Evolutionary conservation across 2,888 invertebrate genomes (phyloP), one percentile per base, ranked within the genome.

Genomic region (Limnephilus rhombicus): DNA sequence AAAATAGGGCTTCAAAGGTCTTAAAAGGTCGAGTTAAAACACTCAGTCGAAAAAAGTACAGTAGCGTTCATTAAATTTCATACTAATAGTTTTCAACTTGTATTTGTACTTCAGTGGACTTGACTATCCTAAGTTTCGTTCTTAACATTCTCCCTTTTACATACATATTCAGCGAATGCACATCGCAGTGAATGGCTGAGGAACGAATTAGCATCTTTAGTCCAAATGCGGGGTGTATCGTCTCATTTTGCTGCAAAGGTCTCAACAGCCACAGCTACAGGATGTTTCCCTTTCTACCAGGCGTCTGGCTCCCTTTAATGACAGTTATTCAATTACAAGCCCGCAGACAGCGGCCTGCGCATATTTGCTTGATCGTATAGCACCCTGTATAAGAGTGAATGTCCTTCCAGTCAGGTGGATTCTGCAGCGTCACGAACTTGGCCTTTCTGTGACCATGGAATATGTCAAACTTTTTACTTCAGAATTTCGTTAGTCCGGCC

Each of bases 271-370:
- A 34, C 29, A 37, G 85, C 53, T 68, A 85, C 37, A 41, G 85
- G 85, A 18, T n/a, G 85, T 68, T 68, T 68, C 45, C 41, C 37
- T 85, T 85, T 24, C 41, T 9, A 13, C 45, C 85, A 24, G 41
- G 24, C 83, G 85, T 85, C 85, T 85, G 85, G 37, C n/a, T n/a
- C n/a, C 85, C 85, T 41, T 85, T 85, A 85, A 41, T 41, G 85
- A 37, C 85, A 45, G 85, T 85, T 85, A 85, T 85, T 85, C 41
- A 85, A 85, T 85, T 85, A 85, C 85, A 85, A 83, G 15, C 83
- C 34, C 13, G 83, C 83, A 83, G 83, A 83, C 83, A 37, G 83
- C 83, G 83, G 83, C 83, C 83, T 34, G 31, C 53, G 18, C 53
- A 68, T 68, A 24, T 68, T 68, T 37, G 83, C 83, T 34, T 15